phyloP scores from a whole-genome alignment of 1,140 invertebrate genomes.

The Lysiphlebus fabarum region DNA sequence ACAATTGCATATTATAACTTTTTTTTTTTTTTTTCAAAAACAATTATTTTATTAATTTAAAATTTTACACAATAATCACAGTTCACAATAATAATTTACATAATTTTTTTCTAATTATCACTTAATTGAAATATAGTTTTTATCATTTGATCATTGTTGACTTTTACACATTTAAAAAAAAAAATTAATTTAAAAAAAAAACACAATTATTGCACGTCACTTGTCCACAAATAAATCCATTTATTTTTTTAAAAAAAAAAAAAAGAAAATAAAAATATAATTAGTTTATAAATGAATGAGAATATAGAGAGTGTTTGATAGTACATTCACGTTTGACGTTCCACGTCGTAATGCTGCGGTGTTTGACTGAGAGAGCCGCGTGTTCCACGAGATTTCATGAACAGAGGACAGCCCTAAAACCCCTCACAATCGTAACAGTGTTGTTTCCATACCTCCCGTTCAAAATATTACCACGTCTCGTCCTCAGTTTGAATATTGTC shows the following conservation, averaged over 20 bases:
- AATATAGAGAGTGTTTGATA: no score
- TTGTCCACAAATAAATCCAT: neutral
- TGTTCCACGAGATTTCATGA: slow-evolving; percentile 33
- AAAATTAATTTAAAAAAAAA: neutral
- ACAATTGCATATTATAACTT: no score
- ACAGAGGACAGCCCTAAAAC: slow-evolving; percentile 32
- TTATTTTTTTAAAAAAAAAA: neutral
- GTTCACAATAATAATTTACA: no score
- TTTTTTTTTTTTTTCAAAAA: no score
- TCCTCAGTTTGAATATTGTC: slow-evolving; percentile 18
- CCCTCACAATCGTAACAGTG: slow-evolving; percentile 18
- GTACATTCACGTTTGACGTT: slow-evolving; percentile 49
- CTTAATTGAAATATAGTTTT: no score
- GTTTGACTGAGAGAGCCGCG: slow-evolving; percentile 36
- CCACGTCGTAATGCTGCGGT: slow-evolving; percentile 52
- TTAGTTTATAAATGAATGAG: no score
- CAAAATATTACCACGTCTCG: no score
- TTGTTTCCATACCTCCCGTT: neutral
- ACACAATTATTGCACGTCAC: neutral
- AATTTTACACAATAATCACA: no score
- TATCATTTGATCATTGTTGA: neutral
- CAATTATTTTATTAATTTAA: no score
- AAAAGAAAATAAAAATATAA: no score
- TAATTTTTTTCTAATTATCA: no score
- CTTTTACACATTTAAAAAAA: neutral